phyloP scores from a whole-genome alignment of 2,888 invertebrate genomes.

The Seira ritae region DNA sequence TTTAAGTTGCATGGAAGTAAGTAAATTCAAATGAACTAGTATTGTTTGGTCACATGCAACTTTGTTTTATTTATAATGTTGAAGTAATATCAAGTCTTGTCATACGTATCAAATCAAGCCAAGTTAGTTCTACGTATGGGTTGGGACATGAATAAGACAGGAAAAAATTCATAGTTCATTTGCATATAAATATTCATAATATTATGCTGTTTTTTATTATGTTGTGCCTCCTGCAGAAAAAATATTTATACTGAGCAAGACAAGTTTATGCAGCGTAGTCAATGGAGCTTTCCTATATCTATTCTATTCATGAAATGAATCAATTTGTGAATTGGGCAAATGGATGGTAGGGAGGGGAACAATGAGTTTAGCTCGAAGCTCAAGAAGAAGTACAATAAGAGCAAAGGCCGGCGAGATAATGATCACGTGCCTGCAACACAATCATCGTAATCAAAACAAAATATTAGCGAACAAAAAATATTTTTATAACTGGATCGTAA shows the following conservation, averaged over 20 bases:
- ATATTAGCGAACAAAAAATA: no score
- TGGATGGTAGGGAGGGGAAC: not conserved
- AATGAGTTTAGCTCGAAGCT: not conserved
- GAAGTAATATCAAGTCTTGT: conserved; percentile 57
- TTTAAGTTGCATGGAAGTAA: not conserved
- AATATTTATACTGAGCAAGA: not conserved
- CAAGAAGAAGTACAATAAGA: no score
- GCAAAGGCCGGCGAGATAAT: conserved; percentile 49
- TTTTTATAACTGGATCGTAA: conserved; percentile 1
- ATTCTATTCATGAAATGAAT: not conserved
- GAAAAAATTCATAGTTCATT: conserved; percentile 52
- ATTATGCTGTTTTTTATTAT: not conserved
- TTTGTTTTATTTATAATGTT: conserved; percentile 60
- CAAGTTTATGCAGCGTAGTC: not conserved
- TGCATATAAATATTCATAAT: conserved; percentile 60
- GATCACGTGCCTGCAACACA: conserved; percentile 55
- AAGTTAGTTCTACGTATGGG: conserved; percentile 21
- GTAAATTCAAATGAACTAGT: not conserved
- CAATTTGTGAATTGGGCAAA: conserved; percentile 10
- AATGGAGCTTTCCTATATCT: not conserved
- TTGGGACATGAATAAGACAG: conserved; percentile 39
- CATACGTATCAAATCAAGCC: conserved; percentile 28
- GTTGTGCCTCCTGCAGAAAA: conserved; percentile 12
- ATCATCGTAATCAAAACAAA: conserved; percentile 19
- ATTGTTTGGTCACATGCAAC: conserved; percentile 42